phyloP scores from a whole-genome alignment of 1,140 invertebrate genomes.

The Branchinecta lindahli region DNA sequence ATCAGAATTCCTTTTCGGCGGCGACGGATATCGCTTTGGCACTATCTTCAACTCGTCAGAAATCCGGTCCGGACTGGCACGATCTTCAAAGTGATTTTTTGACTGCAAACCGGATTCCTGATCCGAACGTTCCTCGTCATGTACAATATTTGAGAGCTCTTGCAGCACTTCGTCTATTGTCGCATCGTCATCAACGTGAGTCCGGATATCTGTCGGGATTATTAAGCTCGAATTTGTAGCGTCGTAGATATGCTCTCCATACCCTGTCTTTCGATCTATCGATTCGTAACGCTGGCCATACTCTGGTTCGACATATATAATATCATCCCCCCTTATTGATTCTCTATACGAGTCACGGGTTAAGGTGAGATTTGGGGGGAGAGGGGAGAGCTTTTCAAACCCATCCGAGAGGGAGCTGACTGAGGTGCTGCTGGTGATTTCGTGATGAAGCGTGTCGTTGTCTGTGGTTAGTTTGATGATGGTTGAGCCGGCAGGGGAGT shows the following conservation, averaged over 20 bases:
- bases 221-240: not conserved
- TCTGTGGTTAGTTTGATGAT: not conserved
- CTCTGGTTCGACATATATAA: constrained; percentile 18
- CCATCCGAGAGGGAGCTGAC: constrained; percentile 21
- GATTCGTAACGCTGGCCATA: constrained; percentile 11
- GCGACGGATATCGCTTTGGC: not conserved
- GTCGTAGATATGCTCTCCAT: not conserved
- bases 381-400: constrained; percentile 23
- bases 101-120: not conserved
- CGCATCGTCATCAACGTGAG: not conserved
- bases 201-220: not conserved
- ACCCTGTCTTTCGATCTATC: not conserved
- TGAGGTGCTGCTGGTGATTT: constrained; percentile 18
- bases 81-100: not conserved
- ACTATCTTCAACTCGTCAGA: not conserved
- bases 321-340: constrained; percentile 19
- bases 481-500: not conserved
- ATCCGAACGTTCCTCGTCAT: not conserved
- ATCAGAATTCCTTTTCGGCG: not conserved
- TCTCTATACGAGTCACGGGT: not conserved
- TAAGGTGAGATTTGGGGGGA: not conserved
- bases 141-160: not conserved
- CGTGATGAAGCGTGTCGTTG: not conserved
- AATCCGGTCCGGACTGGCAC: not conserved
- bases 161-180: not conserved